A percentile compares a stretch with the other conserved stretches of the same genome.
Evolutionary conservation across 2,113 vertebrate genomes (phyloP).

Genomic region (Alethe castanea): DNA sequence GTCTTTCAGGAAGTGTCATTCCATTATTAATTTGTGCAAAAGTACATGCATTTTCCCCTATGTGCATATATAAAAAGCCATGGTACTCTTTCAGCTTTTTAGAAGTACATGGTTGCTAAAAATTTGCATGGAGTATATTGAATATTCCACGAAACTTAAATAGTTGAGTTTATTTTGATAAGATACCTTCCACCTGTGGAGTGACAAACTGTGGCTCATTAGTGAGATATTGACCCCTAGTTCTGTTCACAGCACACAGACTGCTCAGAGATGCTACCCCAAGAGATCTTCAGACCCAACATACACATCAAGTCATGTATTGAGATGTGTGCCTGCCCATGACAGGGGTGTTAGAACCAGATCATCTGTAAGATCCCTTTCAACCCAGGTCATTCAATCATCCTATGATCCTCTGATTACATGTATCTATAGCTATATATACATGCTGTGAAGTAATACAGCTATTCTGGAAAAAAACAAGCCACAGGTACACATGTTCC

Average conservation of each 20-base stretch:
- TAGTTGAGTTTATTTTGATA: neutral
- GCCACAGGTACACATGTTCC: rapidly evolving
- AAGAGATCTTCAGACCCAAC: neutral
- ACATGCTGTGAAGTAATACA: neutral
- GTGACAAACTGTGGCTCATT: neutral
- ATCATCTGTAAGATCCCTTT: neutral
- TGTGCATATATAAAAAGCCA: neutral
- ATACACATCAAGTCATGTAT: neutral
- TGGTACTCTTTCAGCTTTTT: neutral
- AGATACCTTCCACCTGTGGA: neutral
- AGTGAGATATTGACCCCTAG: neutral
- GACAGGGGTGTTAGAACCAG: neutral
- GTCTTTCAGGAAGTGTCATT: neutral
- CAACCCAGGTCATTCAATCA: neutral
- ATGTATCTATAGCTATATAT: neutral
- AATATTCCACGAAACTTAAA: neutral
- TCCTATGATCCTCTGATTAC: neutral
- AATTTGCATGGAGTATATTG: neutral
- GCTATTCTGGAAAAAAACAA: neutral
- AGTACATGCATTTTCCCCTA: neutral
- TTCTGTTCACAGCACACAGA: neutral
- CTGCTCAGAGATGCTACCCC: neutral
- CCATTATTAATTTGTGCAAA: neutral
- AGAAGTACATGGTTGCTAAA: neutral
- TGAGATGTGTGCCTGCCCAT: neutral